These are phyloP conservation scores for Epistrophella euchroma DNA, from an alignment of 2,888 invertebrate genomes.

Conservation along the genomic window DNA sequence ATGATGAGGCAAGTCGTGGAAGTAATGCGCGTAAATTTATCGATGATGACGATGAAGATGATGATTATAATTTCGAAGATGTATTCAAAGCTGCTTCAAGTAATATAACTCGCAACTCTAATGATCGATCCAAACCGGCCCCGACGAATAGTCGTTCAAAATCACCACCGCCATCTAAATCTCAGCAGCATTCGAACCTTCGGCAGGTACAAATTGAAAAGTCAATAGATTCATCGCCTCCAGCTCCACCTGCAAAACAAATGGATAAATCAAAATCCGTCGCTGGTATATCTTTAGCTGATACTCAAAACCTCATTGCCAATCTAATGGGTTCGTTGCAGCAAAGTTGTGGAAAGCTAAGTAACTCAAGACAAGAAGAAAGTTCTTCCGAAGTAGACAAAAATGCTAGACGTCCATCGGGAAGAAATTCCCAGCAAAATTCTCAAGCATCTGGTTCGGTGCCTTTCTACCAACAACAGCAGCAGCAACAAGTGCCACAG, in stretches of 20 bases:
- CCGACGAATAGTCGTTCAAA: slow-evolving; percentile 4
- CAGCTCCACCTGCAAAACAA: slow-evolving; percentile 72
- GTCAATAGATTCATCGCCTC: slow-evolving; percentile 30
- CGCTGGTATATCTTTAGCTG: slow-evolving; percentile 83
- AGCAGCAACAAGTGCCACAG: slow-evolving; percentile 59
- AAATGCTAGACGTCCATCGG: slow-evolving; percentile 5
- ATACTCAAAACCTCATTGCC: slow-evolving; percentile 87
- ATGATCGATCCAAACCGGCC: slow-evolving; percentile 48
- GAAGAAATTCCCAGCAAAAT: slow-evolving; percentile 25
- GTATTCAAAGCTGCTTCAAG: slow-evolving; percentile 91
- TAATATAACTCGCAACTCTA: slow-evolving; percentile 88
- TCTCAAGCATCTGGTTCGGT: slow-evolving; percentile 63
- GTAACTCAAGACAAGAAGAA: slow-evolving; percentile 3
- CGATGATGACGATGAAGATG: slow-evolving; percentile 89
- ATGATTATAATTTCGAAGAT: slow-evolving; percentile 93
- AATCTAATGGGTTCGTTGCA: slow-evolving; percentile 87
- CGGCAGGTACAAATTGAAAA: slow-evolving; percentile 39
- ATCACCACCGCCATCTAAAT: slow-evolving; percentile 38
- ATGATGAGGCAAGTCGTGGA: slow-evolving; percentile 76
- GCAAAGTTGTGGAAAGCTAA: slow-evolving; percentile 79
- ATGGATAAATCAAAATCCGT: slow-evolving; percentile 46
- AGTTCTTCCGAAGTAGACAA: slow-evolving; percentile 34
- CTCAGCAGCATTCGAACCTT: slow-evolving; percentile 39
- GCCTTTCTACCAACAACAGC: slow-evolving; percentile 77
- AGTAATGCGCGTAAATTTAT: slow-evolving; percentile 82